Conservation (phyloP, 2,888 invertebrate genomes). For the Thera obeliscata region DNA sequence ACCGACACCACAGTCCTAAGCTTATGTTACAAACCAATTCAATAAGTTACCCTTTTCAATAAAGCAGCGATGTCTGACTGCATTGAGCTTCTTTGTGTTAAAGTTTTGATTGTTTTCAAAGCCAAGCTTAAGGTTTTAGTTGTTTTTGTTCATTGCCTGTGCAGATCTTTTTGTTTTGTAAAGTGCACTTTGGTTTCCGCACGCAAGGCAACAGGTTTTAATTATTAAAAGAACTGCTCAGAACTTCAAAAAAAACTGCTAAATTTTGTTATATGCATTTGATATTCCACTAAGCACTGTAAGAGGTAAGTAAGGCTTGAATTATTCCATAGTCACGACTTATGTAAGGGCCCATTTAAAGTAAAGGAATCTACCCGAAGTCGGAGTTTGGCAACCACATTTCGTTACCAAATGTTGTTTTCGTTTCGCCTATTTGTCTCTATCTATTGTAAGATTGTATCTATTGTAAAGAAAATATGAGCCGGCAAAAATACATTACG, state of each 20-base stretch:
- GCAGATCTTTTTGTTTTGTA: slow-evolving; percentile 13
- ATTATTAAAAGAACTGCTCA: neutral
- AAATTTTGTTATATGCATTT: neutral
- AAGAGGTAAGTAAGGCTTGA: neutral
- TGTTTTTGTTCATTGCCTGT: slow-evolving; percentile 44
- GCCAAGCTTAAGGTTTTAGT: slow-evolving; percentile 48
- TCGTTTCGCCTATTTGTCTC: no score
- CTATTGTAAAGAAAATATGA: no score
- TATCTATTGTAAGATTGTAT: no score
- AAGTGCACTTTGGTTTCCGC: slow-evolving; percentile 20
- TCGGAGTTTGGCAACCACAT: no score
- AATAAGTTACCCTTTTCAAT: slow-evolving; percentile 65
- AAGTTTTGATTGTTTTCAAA: slow-evolving; percentile 74
- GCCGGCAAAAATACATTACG: no score
- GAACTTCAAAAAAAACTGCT: neutral
- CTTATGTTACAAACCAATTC: slow-evolving; percentile 63
- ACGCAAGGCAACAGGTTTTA: no score
- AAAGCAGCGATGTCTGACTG: slow-evolving; percentile 67
- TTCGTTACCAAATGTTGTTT: no score
- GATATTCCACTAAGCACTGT: neutral
- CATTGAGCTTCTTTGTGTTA: slow-evolving; percentile 63
- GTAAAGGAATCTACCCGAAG: slow-evolving; percentile 5
- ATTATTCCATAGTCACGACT: slow-evolving; percentile 1
- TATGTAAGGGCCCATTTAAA: slow-evolving; percentile 20
- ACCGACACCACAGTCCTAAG: slow-evolving; percentile 56